These are phyloP conservation scores for Cichlasoma orientale DNA, from an alignment of 2,797 vertebrate species.

Conservation along the genomic window DNA sequence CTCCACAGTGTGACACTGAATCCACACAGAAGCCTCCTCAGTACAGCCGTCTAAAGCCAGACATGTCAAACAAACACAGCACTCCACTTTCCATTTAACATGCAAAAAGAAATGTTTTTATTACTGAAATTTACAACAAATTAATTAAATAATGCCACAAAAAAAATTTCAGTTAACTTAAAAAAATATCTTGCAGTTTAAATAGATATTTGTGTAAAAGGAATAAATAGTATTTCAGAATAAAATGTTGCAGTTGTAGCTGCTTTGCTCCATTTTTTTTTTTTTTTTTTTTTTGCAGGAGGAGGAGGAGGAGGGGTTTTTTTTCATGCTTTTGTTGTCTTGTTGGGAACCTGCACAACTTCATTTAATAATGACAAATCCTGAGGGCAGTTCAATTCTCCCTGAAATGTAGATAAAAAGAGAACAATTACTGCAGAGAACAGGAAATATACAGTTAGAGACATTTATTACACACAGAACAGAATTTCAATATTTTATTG, in stretches of 20 bases:
- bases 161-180: neutral
- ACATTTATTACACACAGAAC: neutral
- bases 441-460: neutral
- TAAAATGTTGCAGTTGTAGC: neutral
- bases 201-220: constrained; percentile 23
- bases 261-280: neutral
- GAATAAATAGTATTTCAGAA: constrained; percentile 41
- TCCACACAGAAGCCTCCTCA: neutral
- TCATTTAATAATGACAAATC: neutral
- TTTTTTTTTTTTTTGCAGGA: too few species aligned
- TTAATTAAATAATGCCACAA: constrained; percentile 31
- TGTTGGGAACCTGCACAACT: neutral
- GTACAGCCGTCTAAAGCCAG: neutral
- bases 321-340: neutral
- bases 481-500: too few species aligned
- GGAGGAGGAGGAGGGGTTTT: neutral
- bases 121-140: neutral
- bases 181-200: constrained; percentile 7
- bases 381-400: neutral
- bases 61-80: neutral
- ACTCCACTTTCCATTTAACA: neutral
- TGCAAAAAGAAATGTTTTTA: neutral
- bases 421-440: neutral
- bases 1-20: neutral
- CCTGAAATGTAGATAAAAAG: constrained; percentile 10